Base-by-base conservation (phyloP, 2,113 vertebrate genomes). In the Siniperca knerii region DNA sequence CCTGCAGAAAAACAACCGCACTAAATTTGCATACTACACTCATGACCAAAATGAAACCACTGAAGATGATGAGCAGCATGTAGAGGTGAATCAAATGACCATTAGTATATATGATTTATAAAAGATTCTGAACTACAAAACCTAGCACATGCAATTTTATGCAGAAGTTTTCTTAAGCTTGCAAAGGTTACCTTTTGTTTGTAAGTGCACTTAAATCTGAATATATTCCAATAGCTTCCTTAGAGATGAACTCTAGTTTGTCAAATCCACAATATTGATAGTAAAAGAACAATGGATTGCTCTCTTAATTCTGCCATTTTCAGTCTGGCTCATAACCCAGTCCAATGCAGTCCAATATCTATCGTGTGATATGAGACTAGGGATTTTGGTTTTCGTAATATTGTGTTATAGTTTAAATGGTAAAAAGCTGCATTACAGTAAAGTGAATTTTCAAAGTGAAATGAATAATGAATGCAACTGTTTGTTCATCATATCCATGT, bases 181-280 rank as follows among this genome's bases (percentile, higher is more conserved):
- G n/a, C 2, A 73, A 55, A 25, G 6, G 44, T 21, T 54, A 15
- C 6, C 6, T 40, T 73, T 74, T 40, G 1, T 33, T 2, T 52
- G 12, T 57, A 62, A 52, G 35, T 78, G 79, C 76, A 87, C 84
- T 87, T 78, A 71, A 82, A 62, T 78, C 25, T 40, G 44, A 84
- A 48, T 20, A 18, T 2, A 50, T 21, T 65, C 10, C 48, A 40
- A 46, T 42, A 18, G 57, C 25, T 44, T 40, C 4, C 8, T 16
- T 9, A 68, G 33, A 72, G n/a, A 66, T 57, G 12, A 71, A 6
- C 18, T 20, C 58, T 11, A 29, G 15, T 42, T 60, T 16, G 7
- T 37, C 18, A 74, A 55, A 48, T 57, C 62, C 25, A 48, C 35
- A 40, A 11, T 57, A 52, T 9, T 33, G 10, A 75, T 13, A 13